A percentile compares a stretch with the other conserved stretches of the same genome.
Evolutionary conservation across 2,888 invertebrate species (phyloP).

Genomic region (Leptinotarsa rubiginosa): DNA sequence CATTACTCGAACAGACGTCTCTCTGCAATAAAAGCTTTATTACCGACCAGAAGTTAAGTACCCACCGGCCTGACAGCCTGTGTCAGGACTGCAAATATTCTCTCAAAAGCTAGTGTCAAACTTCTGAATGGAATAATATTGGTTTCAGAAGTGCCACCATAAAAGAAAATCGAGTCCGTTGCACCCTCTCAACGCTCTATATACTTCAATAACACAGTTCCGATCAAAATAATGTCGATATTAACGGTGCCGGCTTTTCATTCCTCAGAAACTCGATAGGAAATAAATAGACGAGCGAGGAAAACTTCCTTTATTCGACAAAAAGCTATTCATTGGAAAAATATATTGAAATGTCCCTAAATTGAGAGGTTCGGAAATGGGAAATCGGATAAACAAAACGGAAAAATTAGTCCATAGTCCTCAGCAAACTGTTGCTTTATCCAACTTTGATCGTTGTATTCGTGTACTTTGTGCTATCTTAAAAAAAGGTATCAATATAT

Average conservation of each 20-base stretch:
- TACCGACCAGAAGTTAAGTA: conserved; percentile 41
- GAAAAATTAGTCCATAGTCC: not conserved
- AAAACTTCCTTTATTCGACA: conserved; percentile 32
- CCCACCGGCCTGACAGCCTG: conserved; percentile 44
- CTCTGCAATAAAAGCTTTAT: conserved; percentile 52
- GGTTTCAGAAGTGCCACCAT: conserved; percentile 45
- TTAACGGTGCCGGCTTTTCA: conserved; percentile 40
- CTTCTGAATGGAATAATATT: conserved; percentile 50
- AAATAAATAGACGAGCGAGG: conserved; percentile 33
- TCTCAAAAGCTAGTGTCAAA: conserved; percentile 48
- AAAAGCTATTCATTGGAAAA: conserved; percentile 31
- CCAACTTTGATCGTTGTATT: not conserved
- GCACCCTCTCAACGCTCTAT: conserved; percentile 43
- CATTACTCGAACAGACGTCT: conserved; percentile 51
- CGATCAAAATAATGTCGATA: conserved; percentile 44
- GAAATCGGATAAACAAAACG: not conserved
- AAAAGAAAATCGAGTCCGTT: conserved; percentile 45
- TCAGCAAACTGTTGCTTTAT: not conserved
- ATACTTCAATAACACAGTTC: conserved; percentile 44
- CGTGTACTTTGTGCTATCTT: too few relatives aligned
- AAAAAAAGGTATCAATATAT: too few relatives aligned
- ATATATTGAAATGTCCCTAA: conserved; percentile 32
- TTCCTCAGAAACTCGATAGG: conserved; percentile 33
- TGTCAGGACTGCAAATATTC: conserved; percentile 45
- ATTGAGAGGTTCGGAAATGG: not conserved